Percentiles rank a stretch among this genome's conserved stretches.
phyloP scores from a whole-genome alignment of 1,140 invertebrate genomes.

The Drosophila nigrodunni region DNA sequence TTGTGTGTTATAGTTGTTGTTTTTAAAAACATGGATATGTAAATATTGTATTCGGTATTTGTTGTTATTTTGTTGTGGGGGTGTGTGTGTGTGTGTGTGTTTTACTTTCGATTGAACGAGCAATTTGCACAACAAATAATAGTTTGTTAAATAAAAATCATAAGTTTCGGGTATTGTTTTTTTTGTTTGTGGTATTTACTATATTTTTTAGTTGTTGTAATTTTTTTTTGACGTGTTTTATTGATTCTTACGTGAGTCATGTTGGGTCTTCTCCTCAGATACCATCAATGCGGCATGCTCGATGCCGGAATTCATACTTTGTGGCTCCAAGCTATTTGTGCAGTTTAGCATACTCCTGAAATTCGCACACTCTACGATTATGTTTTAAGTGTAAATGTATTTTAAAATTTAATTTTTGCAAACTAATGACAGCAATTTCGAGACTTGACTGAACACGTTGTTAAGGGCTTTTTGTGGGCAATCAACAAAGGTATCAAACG shows the following conservation, averaged over 20 bases:
- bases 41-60: conserved; percentile 37
- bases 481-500: conserved; percentile 2
- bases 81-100: conserved; percentile 23
- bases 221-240: conserved; percentile 48
- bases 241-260: conserved; percentile 91
- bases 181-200: conserved; percentile 38
- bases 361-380: conserved; percentile 87
- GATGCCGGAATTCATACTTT: conserved; percentile 88
- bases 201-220: conserved; percentile 20
- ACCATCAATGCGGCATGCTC: conserved; percentile 91
- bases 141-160: conserved; percentile 51
- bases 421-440: conserved; percentile 57
- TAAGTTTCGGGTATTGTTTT: conserved; percentile 16
- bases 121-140: conserved; percentile 81
- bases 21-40: conserved; percentile 19
- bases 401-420: conserved; percentile 78
- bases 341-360: conserved; percentile 94
- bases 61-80: conserved; percentile 46
- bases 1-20: conserved; percentile 22
- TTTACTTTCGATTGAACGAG: conserved; percentile 58
- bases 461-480: neutral
- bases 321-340: conserved; percentile 91
- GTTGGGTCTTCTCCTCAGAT: conserved; percentile 91
- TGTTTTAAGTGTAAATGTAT: conserved; percentile 85
- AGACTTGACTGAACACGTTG: conserved; percentile 38